These are phyloP conservation scores for Corythornis leucogaster DNA, from an alignment of 2,797 vertebrate genomes.

Conservation along the genomic window DNA sequence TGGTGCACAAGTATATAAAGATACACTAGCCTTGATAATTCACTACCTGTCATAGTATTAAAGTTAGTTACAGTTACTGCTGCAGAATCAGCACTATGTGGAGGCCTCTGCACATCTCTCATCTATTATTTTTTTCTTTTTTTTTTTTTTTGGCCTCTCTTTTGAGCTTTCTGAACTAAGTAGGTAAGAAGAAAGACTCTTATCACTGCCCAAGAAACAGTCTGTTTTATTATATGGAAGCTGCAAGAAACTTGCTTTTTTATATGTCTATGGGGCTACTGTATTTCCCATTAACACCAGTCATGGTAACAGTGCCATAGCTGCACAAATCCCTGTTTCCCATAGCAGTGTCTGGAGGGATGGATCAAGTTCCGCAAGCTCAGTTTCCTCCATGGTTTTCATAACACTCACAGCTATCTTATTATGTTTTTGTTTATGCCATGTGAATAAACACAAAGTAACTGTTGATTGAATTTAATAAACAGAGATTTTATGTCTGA, in stretches of 20 bases:
- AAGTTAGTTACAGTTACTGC: not conserved
- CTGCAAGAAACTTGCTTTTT: not conserved
- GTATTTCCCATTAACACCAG: not conserved
- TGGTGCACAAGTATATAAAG: not conserved
- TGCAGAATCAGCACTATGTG: not conserved
- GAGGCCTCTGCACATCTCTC: not conserved
- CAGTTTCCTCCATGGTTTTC: not conserved
- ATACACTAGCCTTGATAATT: not conserved
- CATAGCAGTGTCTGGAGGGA: not conserved
- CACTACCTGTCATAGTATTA: not conserved
- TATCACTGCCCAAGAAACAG: not conserved
- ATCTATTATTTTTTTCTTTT: too few relatives aligned
- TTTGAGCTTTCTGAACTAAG: not conserved
- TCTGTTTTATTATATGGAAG: not conserved
- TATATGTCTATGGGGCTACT: not conserved
- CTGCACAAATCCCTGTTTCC: not conserved
- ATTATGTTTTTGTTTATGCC: not conserved
- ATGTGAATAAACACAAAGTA: not conserved
- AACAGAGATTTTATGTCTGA: not conserved
- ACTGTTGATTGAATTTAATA: slow-evolving; percentile 20
- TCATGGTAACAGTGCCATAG: not conserved
- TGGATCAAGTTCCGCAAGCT: not conserved
- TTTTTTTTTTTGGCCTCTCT: not conserved
- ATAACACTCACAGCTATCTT: not conserved
- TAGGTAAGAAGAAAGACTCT: not conserved